phyloP scores from a whole-genome alignment of 1,140 invertebrate species.

The Papilio dardanus region DNA sequence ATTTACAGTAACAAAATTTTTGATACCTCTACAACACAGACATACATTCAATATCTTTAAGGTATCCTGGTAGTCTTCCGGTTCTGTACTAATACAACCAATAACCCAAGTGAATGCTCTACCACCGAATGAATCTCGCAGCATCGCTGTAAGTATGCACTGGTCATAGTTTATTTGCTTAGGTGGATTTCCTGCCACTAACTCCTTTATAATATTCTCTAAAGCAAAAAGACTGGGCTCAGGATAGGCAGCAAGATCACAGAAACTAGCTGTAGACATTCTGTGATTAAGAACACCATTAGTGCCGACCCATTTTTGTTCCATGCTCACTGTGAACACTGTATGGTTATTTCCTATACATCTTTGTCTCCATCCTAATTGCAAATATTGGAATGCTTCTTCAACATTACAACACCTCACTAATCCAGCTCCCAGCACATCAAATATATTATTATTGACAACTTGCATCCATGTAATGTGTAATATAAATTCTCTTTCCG shows the following conservation, averaged over 20 bases:
- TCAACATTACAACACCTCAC: constrained; percentile 81
- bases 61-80: constrained; percentile 85
- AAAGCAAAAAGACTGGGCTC: constrained; percentile 85
- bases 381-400: constrained; percentile 83
- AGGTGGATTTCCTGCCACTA: constrained; percentile 83
- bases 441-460: constrained; percentile 82
- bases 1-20: constrained; percentile 87
- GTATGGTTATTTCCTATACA: constrained; percentile 82
- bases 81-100: constrained; percentile 85
- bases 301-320: constrained; percentile 86
- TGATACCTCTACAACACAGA: constrained; percentile 84
- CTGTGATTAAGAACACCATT: constrained; percentile 82
- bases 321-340: constrained; percentile 86
- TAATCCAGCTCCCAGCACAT: constrained; percentile 83
- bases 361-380: constrained; percentile 74
- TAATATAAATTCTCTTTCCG: constrained; percentile 84
- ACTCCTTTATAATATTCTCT: constrained; percentile 84
- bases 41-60: constrained; percentile 85
- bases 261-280: constrained; percentile 87
- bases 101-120: constrained; percentile 86
- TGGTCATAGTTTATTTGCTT: constrained; percentile 85
- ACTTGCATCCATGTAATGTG: constrained; percentile 87
- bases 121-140: constrained; percentile 87
- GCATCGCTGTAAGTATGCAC: constrained; percentile 85
- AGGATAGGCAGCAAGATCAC: constrained; percentile 84